These are phyloP conservation scores for Pygoscelis antarcticus DNA, from an alignment of 2,113 vertebrate genomes.

Conservation along the genomic window DNA sequence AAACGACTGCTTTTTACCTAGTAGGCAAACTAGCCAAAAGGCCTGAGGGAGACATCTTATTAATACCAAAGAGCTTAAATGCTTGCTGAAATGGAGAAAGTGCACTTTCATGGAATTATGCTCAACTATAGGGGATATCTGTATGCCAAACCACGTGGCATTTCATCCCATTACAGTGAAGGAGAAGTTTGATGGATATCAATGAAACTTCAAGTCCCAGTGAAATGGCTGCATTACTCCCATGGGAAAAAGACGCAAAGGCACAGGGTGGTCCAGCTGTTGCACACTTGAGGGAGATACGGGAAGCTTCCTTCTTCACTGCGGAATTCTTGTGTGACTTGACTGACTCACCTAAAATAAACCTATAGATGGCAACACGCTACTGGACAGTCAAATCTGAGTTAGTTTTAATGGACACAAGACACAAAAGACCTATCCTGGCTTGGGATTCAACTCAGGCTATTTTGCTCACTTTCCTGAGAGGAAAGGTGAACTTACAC, in stretches of 20 bases:
- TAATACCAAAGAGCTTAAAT: neutral
- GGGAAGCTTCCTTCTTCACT: neutral
- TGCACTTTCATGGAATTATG: neutral
- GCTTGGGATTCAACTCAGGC: neutral
- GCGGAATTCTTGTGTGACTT: accelerated
- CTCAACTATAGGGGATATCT: accelerated
- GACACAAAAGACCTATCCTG: neutral
- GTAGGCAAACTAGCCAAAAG: neutral
- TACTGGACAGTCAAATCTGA: neutral
- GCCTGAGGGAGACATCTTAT: neutral
- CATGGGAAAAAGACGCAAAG: neutral
- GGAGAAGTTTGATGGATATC: neutral
- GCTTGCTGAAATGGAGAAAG: neutral
- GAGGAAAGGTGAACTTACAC: neutral
- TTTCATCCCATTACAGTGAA: neutral
- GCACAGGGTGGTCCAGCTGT: neutral
- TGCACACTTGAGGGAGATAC: neutral
- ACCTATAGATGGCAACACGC: neutral
- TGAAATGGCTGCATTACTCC: neutral
- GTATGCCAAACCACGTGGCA: neutral
- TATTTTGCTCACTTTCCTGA: neutral
- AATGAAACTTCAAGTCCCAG: neutral
- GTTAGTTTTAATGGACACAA: neutral
- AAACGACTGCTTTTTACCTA: neutral
- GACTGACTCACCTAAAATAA: neutral